Base-by-base conservation (phyloP, 2,888 invertebrate genomes). In the Thymelicus sylvestris region DNA sequence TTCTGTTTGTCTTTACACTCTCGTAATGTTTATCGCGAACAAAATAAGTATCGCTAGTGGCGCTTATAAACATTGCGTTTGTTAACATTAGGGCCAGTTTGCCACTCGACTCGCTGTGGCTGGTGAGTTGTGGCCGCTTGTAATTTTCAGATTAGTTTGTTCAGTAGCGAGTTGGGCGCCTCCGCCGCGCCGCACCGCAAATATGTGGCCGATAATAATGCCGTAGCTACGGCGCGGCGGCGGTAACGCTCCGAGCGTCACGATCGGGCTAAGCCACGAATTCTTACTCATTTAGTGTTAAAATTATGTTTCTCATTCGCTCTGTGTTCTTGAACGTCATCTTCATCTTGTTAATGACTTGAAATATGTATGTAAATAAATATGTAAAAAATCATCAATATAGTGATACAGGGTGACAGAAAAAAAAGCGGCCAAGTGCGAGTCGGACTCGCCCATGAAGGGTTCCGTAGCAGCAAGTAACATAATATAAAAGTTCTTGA, bases 131-230 rank as follows among this genome's bases (percentile, higher is more conserved):
- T 31, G 39, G 39, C 76, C 67, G 83, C 85, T 87, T 89, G 88
- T 92, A 89, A 92, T 92, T 92, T 92, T 86, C 91, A 91, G 91
- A 93, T 92, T 92, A 92, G 92, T 92, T 92, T 92, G 90, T 89
- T 90, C 86, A 89, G 90, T 81, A 86, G 85, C 86, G 84, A 86
- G 85, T 81, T 77, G 79, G 80, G 80, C 81, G 81, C 78, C 80
- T 80, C 79, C 78, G 75, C 74, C 81, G 84, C 85, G 80, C 79
- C 78, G 75, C 74, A 81, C 85, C 85, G 83, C 88, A 91, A 91
- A 90, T 90, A 90, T 90, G 89, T 84, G 84, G 84, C 83, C 85
- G 87, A 91, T 90, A 89, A 86, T 86, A 85, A 83, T 81, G 79
- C 50, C 50, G 15, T 50, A 50, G 7, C 50, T 15, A 50, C 50